Base-by-base conservation (phyloP, 37 sponge, comb jelly and placozoan species). In the Ephydatia muelleri region DNA sequence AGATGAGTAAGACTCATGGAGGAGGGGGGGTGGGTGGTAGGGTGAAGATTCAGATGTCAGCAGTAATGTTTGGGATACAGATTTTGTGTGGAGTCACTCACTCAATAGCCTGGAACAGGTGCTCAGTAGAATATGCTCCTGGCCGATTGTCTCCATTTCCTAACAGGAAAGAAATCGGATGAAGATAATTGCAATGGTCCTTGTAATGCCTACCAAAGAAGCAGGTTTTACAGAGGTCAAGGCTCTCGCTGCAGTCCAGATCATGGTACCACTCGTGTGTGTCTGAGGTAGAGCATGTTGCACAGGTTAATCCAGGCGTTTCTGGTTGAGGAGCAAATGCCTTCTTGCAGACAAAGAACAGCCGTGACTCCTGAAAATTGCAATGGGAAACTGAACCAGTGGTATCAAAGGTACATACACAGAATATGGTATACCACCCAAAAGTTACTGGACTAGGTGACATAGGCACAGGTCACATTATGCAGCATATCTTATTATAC, bases 141-240 rank as follows among this genome's bases (percentile, higher is more conserved):
- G 89, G 83, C 23, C 83, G 30, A 28, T 34, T 77, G 9, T 77
- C 93, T 27, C 73, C 49, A 49, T 80, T 86, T 49, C 75, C 92
- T 92, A 79, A 30, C 35, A 34, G 23, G 28, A 47, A 30, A 30
- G 23, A 47, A 19, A 47, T 5, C 21, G 26, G 12, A 65, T 67
- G 65, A 21, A 76, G 3, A 75, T 1, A 31, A 1, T 4, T 19
- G 0, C 68, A 16, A 26, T 19, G 21, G 2, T 27, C 64, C 29
- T 13, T n/a, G 11, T 35, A 8, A 6, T 35, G 19, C 94, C 82
- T 57, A 94, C 94, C 49, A 48, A 40, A 49, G 82, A 88, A 94
- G 66, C 94, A 94, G 23, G 31, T 68, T 2, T 38, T 12, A 38
- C 94, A 94, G 23, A 94, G 88, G 64, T 94, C 88, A 72, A 72